phyloP scores from a whole-genome alignment of 1,140 invertebrate species.

The Trachymyrmex septentrionalis region DNA sequence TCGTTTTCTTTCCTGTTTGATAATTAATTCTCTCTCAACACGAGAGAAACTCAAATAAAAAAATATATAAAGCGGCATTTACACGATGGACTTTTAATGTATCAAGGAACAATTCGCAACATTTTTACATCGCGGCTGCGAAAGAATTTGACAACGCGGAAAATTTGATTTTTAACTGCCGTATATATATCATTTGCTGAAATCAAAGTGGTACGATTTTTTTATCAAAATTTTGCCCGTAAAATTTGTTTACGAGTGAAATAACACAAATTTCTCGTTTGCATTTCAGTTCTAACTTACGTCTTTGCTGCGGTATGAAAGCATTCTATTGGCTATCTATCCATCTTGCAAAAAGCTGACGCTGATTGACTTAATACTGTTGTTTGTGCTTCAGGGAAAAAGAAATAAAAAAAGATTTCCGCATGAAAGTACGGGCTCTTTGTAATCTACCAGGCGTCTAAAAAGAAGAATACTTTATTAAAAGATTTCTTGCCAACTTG shows the following conservation, averaged over 20 bases:
- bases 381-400: constrained; percentile 16
- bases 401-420: not conserved
- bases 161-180: constrained; percentile 3
- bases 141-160: not conserved
- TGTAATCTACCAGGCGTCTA: constrained; percentile 28
- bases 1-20: constrained; percentile 18
- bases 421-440: not conserved
- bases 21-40: constrained; percentile 21
- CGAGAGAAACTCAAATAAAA: not conserved
- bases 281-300: constrained; percentile 14
- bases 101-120: not conserved
- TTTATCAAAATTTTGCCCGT: not conserved
- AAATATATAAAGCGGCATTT: constrained; percentile 5
- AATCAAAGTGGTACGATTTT: not conserved
- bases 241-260: not conserved
- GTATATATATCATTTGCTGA: not conserved
- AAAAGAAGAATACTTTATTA: constrained; percentile 55
- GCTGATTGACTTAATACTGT: constrained; percentile 41
- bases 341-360: constrained; percentile 24
- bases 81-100: constrained; percentile 23
- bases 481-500: constrained; percentile 6
- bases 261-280: not conserved
- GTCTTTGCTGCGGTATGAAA: constrained; percentile 2
- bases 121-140: not conserved
- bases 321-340: not conserved